Conservation (phyloP, 1,140 invertebrate genomes). For the Pogonomyrmex barbatus region DNA sequence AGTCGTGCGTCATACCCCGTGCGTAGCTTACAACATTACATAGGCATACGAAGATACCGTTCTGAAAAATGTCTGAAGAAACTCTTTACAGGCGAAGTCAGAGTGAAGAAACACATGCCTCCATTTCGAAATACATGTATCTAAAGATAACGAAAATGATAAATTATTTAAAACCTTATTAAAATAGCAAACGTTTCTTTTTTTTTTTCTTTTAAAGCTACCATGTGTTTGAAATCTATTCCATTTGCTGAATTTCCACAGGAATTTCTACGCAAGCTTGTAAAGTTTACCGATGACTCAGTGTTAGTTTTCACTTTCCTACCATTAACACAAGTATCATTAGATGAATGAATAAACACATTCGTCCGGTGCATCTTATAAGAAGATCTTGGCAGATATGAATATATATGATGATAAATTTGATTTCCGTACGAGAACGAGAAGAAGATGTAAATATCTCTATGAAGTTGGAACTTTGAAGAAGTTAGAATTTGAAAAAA, state of each 20-base stretch:
- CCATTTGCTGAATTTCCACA: neutral
- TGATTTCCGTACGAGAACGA: neutral
- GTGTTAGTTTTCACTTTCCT: neutral
- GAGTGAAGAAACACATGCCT: neutral
- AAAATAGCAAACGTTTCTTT: neutral
- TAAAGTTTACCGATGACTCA: constrained; percentile 3
- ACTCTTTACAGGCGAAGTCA: neutral
- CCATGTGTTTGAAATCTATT: neutral
- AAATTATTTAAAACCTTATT: neutral
- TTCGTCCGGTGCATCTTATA: neutral
- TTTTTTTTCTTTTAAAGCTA: neutral
- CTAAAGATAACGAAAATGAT: neutral
- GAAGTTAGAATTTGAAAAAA: too few relatives aligned
- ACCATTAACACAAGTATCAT: neutral
- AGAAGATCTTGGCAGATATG: neutral
- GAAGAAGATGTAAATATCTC: neutral
- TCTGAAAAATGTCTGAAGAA: neutral
- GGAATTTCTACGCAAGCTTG: neutral
- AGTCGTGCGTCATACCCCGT: neutral
- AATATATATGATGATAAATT: neutral
- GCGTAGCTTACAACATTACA: neutral
- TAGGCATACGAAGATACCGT: neutral
- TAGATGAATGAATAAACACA: neutral
- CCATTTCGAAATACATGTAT: neutral
- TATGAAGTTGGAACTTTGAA: too few relatives aligned